phyloP scores from a whole-genome alignment of 1,140 invertebrate genomes.

The Uloborus diversus region DNA sequence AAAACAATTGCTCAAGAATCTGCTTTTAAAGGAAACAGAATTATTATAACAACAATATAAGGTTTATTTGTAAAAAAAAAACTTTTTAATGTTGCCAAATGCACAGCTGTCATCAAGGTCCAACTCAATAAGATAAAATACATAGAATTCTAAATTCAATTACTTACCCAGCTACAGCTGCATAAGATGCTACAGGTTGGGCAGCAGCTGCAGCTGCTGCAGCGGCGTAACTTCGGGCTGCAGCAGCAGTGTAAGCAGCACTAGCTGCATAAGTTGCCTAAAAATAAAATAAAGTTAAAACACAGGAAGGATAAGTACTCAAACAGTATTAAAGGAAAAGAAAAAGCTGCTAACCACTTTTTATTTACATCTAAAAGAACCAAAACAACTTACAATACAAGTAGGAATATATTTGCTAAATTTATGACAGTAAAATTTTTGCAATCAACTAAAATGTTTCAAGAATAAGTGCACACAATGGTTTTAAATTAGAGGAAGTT shows the following conservation, averaged over 20 bases:
- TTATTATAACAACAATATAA: neutral
- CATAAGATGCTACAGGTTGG: constrained; percentile 68
- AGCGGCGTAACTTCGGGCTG: constrained; percentile 78
- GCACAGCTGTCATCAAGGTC: too few species aligned
- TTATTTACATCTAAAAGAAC: too few species aligned
- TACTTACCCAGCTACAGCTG: constrained; percentile 76
- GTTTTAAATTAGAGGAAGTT: too few species aligned
- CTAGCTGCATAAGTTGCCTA: constrained; percentile 69
- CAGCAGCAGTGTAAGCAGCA: constrained; percentile 82
- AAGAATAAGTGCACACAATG: too few species aligned
- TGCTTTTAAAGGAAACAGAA: neutral
- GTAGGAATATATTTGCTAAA: too few species aligned
- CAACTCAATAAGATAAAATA: too few species aligned
- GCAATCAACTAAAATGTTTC: too few species aligned
- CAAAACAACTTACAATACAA: too few species aligned
- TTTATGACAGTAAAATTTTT: too few species aligned
- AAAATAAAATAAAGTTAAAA: constrained; percentile 66
- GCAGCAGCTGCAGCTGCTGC: constrained; percentile 71
- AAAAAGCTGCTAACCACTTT: too few species aligned
- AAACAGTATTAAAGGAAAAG: constrained; percentile 5
- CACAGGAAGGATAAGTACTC: neutral
- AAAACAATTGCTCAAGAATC: neutral
- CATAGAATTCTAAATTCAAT: too few species aligned
- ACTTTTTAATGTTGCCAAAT: neutral
- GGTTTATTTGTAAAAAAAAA: neutral